phyloP scores from a whole-genome alignment of 1,140 invertebrate genomes.

The Meloidogyne exigua region DNA sequence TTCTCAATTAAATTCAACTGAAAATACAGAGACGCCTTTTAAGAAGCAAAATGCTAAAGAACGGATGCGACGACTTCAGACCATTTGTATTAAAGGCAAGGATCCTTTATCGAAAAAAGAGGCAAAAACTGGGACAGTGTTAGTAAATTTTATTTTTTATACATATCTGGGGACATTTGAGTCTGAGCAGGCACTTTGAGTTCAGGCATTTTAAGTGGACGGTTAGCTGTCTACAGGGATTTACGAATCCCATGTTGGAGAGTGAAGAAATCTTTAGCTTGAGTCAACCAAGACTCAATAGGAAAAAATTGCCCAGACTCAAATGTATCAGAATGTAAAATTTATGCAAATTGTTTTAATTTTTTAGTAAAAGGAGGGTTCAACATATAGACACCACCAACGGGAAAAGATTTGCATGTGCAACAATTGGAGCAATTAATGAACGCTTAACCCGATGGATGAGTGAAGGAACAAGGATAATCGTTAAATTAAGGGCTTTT shows the following conservation, averaged over 20 bases:
- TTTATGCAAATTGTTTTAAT: too few relatives aligned
- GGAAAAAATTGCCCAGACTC: too few relatives aligned
- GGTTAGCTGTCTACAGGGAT: too few relatives aligned
- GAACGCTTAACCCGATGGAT: conserved; percentile 31
- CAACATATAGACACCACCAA: conserved; percentile 29
- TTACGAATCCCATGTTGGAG: too few relatives aligned
- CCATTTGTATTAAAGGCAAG: conserved; percentile 26
- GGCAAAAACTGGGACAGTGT: background rate
- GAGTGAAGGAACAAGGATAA: conserved; percentile 18
- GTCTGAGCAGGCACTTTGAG: too few relatives aligned
- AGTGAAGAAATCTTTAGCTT: too few relatives aligned
- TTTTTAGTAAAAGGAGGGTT: conserved; percentile 23
- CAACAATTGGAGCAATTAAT: conserved; percentile 13
- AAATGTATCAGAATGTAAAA: background rate
- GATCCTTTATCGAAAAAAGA: background rate
- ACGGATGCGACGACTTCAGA: conserved; percentile 18
- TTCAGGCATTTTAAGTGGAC: too few relatives aligned
- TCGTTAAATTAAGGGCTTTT: conserved; percentile 28
- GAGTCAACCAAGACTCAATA: too few relatives aligned
- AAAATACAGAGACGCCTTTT: too few relatives aligned
- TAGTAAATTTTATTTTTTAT: background rate
- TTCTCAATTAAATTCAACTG: background rate
- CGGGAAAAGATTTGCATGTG: conserved; percentile 31
- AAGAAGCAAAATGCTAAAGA: conserved; percentile 14
- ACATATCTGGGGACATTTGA: too few relatives aligned